Base-by-base conservation (phyloP, 2,888 invertebrate species). In the Tetanocera ferruginea region DNA sequence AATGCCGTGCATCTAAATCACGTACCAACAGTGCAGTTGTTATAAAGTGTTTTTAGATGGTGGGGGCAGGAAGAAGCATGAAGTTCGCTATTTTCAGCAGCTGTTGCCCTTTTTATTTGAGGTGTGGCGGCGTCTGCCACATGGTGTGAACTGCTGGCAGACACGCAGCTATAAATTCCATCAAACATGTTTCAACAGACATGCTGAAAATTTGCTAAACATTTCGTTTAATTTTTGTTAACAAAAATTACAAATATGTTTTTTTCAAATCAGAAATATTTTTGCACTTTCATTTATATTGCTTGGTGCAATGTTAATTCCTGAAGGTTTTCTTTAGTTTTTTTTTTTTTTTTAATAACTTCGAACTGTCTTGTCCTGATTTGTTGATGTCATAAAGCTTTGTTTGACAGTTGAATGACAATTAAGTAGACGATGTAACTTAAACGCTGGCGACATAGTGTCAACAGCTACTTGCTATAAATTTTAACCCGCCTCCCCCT, bases 1-100 rank as follows among this genome's bases (percentile, higher is more conserved):
- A 64, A 64, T 64, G 23, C 34, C 64, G 34, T 64, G 64, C 64
- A 64, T 34, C 8, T 11, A 64, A 64, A 43, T 55, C 9, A 23
- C 55, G 19, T 55, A 55, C 55, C 1, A n/a, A 55, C 19, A 55
- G 19, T 8, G 23, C 55, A 55, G 19, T 55, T 23, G 23, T 23
- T 55, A 19, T 23, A 19, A 52, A 5, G n/a, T 19, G 6, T 1
- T 52, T 8, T 5, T 14, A 6, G 17, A 5, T 3, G 52, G 19
- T 5, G 8, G 5, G n/a, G 19, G n/a, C 17, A 6, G 5, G 19
- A 19, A 11, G 23, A 5, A 55, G 55, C n/a, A 19, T 28, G 2
- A 14, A 3, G 11, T 43, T 11, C 1, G 2, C 43, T 43, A 1
- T 43, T 43, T 43, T 11, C 11, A 43, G 14, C 43, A 43, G 14